These are phyloP conservation scores for Drosophila pallidifrons DNA, from an alignment of 1,140 invertebrate species.

Conservation along the genomic window DNA sequence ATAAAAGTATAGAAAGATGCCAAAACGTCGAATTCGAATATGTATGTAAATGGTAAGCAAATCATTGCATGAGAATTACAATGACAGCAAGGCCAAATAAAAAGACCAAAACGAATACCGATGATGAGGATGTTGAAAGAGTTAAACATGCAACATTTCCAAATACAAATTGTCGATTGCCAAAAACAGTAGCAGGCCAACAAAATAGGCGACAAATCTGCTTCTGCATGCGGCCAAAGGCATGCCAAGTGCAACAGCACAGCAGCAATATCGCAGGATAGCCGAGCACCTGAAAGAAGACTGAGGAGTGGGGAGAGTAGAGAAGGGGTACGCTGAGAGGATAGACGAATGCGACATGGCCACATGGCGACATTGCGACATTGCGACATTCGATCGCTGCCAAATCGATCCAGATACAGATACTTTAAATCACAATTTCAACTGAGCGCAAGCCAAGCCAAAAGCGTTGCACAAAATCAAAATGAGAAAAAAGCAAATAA, in stretches of 20 bases:
- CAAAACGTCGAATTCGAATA: background rate
- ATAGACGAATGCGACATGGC: conserved; percentile 39
- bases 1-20: background rate
- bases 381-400: conserved; percentile 76
- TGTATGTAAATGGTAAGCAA: conserved; percentile 28
- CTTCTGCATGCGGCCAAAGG: conserved; percentile 39
- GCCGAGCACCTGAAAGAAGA: background rate
- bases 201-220: conserved; percentile 79
- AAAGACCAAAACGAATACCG: conserved; percentile 26
- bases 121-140: conserved; percentile 56
- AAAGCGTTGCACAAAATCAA: conserved; percentile 42
- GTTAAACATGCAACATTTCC: conserved; percentile 66
- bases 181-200: conserved; percentile 54
- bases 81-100: conserved; percentile 37
- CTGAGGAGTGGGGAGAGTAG: background rate
- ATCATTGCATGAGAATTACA: conserved; percentile 12
- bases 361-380: conserved; percentile 50
- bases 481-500: conserved; percentile 35
- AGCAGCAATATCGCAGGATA: conserved; percentile 9
- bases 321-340: background rate
- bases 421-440: conserved; percentile 81
- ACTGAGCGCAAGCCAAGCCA: conserved; percentile 65
- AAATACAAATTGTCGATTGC: conserved; percentile 73
- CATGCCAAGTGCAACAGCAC: conserved; percentile 58
- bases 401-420: conserved; percentile 81